Base-by-base conservation (phyloP, 2,888 invertebrate genomes). In the Nudaria mundana region DNA sequence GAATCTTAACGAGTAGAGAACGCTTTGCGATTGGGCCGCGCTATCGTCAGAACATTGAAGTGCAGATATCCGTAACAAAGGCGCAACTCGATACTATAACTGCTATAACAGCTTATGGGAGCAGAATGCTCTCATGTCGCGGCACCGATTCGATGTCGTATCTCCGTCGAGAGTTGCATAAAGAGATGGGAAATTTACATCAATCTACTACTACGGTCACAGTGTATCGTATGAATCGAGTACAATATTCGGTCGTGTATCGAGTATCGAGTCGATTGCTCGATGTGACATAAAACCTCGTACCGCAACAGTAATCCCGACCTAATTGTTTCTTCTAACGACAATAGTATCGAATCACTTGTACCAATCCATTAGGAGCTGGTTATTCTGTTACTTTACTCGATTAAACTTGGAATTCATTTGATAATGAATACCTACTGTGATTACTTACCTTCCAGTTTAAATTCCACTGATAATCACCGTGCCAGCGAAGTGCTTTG, bases 261-360 rank as follows among this genome's bases (percentile, higher is more conserved):
- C 71, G 72, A 80, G 80, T 75, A 77, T 76, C 69, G 79, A 72
- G 80, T 84, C 81, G 80, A 83, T 78, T 70, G 78, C 62, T 66
- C 73, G 62, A 75, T 76, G 81, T 80, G 79, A 83, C 80, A 82
- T 80, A 77, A 82, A 81, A 78, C 78, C 73, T 74, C 77, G 77
- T 79, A 78, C 75, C 67, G 70, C 74, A 68, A 70, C 77, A 62
- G 73, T 81, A 81, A 85, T 81, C 80, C 76, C 78, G 72, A 79
- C 77, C 76, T 81, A 85, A 85, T 85, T 82, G 81, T 77, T 84
- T 77, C 78, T 76, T 77, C 76, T 78, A 78, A 79, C 77, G 74
- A 77, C 76, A 68, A 72, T 71, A 71, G 69, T 67, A 63, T 66
- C 54, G 67, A 68, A 75, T 70, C 72, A 76, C 78, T 77, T 80